Conservation (phyloP, 1,140 invertebrate species). For the Batillaria attramentaria region DNA sequence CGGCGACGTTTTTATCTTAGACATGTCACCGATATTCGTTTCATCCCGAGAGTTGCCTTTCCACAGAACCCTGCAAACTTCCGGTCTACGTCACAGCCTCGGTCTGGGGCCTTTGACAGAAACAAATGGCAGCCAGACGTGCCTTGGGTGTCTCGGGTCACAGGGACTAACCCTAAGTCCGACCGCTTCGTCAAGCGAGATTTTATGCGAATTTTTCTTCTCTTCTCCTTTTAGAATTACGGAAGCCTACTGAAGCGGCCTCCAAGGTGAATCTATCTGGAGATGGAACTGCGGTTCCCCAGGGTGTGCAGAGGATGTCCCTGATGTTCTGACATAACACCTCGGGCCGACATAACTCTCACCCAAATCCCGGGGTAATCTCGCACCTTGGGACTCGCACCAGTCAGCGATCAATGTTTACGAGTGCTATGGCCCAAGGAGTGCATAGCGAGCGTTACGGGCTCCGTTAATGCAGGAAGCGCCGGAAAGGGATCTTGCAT, state of each 20-base stretch:
- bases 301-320: background rate
- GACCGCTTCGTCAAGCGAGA: no score
- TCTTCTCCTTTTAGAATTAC: background rate
- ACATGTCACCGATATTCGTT: background rate
- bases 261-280: background rate
- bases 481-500: no score
- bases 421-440: no score
- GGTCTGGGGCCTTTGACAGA: background rate
- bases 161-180: background rate
- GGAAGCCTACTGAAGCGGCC: background rate
- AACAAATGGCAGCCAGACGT: background rate
- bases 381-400: background rate
- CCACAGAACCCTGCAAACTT: background rate
- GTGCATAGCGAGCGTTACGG: no score
- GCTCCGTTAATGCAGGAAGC: no score
- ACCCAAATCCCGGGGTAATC: background rate
- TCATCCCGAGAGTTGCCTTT: background rate
- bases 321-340: constrained; percentile 5
- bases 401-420: background rate
- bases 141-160: background rate
- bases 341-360: constrained; percentile 19
- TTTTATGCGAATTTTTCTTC: background rate
- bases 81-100: background rate
- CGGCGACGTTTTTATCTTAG: background rate
- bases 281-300: background rate